phyloP scores from a whole-genome alignment of 2,113 vertebrate species.

The Mustela lutreola region DNA sequence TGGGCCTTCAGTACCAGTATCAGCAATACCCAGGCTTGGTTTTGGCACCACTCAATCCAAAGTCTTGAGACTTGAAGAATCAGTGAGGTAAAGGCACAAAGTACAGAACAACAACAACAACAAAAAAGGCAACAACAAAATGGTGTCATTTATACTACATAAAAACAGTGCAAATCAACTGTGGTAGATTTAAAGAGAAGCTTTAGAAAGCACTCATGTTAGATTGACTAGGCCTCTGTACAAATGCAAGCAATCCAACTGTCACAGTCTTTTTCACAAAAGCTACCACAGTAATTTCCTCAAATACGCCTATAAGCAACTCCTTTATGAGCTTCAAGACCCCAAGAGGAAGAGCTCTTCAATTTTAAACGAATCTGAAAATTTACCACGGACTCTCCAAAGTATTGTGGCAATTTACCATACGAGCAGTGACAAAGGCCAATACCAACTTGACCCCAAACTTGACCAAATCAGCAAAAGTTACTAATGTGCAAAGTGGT shows the following conservation, averaged over 20 bases:
- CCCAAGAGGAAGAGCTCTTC: background rate
- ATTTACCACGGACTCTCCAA: background rate
- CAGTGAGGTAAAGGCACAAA: background rate
- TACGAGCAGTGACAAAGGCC: background rate
- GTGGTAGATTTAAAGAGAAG: background rate
- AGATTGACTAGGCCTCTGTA: background rate
- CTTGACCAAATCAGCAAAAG: background rate
- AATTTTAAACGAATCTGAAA: background rate
- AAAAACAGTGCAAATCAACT: background rate
- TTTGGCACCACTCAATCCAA: background rate
- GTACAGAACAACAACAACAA: background rate
- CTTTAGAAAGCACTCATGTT: background rate
- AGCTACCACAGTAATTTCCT: background rate
- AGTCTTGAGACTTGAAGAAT: background rate
- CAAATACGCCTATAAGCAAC: background rate
- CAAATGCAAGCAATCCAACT: background rate
- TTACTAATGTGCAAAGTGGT: background rate
- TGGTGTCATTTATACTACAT: background rate
- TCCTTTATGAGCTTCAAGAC: background rate
- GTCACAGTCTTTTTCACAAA: background rate
- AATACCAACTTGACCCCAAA: background rate
- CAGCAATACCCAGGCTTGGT: background rate
- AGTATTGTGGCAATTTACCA: background rate
- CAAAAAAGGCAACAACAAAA: background rate
- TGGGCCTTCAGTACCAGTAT: background rate